A percentile compares a stretch with the other conserved stretches of the same genome.
phyloP scores from a whole-genome alignment of 2,888 invertebrate species.

The Ichneumoninae sp. region DNA sequence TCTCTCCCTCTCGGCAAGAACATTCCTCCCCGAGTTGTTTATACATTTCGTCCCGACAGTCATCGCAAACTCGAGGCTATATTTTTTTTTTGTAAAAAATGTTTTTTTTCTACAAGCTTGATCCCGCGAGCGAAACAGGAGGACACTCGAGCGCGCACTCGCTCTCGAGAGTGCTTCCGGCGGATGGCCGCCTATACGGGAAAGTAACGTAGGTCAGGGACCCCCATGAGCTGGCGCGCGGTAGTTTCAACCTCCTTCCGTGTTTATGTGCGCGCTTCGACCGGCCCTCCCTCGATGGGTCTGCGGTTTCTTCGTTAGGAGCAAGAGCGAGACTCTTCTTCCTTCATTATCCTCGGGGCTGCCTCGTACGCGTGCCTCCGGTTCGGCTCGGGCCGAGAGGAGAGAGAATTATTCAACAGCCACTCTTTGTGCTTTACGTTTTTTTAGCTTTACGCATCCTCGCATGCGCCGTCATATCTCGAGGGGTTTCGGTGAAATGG shows the following conservation, averaged over 20 bases:
- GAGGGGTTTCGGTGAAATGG: not conserved
- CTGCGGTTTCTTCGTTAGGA: conserved; percentile 4
- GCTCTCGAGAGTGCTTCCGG: conserved; percentile 62
- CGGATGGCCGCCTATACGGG: conserved; percentile 52
- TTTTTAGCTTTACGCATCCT: not conserved
- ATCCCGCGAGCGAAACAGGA: conserved; percentile 32
- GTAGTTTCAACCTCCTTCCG: conserved; percentile 36
- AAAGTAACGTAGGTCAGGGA: conserved; percentile 70
- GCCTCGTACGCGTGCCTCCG: conserved; percentile 8
- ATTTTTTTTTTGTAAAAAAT: not conserved
- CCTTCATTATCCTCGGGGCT: conserved; percentile 1
- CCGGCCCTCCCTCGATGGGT: conserved; percentile 11
- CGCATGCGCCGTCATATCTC: not conserved
- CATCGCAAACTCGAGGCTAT: conserved; percentile 10
- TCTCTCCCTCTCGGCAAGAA: not conserved
- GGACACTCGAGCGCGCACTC: conserved; percentile 52
- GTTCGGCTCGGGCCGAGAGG: not conserved
- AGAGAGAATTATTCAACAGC: conserved; percentile 2
- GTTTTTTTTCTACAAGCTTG: conserved; percentile 26
- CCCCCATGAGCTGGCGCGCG: conserved; percentile 65
- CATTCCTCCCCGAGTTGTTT: not conserved
- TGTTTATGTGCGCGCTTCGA: conserved; percentile 1
- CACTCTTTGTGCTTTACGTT: not conserved
- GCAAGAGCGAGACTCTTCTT: conserved; percentile 10
- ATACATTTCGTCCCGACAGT: not conserved